Conservation (phyloP, 1,140 invertebrate genomes). For the Ctenoplectra terminalis region DNA sequence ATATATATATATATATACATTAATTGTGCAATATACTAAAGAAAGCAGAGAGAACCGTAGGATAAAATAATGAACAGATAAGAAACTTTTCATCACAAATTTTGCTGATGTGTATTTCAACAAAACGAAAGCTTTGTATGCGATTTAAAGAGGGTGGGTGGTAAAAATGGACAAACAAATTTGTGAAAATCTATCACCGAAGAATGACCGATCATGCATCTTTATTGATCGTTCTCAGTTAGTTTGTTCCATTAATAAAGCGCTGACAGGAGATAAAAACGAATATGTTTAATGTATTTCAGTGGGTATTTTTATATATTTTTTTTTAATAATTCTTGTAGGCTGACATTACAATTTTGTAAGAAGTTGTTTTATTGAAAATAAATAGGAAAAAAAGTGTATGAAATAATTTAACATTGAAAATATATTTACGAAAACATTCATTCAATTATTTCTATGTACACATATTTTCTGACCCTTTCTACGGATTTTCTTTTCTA, state of each 20-base stretch:
- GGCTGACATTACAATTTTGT: background rate
- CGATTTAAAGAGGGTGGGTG: background rate
- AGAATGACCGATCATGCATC: background rate
- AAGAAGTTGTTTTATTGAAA: background rate
- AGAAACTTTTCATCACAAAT: background rate
- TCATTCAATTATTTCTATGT: too few species aligned
- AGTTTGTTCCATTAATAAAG: background rate
- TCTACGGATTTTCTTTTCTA: too few species aligned
- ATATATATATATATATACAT: too few species aligned
- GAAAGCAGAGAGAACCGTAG: background rate
- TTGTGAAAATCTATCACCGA: background rate
- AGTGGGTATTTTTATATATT: background rate
- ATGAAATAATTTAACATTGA: background rate
- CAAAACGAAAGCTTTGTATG: background rate
- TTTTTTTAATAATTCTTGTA: background rate
- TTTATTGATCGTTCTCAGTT: background rate
- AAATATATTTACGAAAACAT: background rate
- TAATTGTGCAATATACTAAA: background rate
- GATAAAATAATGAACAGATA: constrained; percentile 4
- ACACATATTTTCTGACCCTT: too few species aligned
- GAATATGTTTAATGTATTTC: background rate
- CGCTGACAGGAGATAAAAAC: background rate
- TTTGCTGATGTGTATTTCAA: background rate
- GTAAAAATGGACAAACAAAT: background rate
- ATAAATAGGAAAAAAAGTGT: background rate